Conservation (phyloP, 2,797 vertebrate species). For the Lutjanus campechanus region DNA sequence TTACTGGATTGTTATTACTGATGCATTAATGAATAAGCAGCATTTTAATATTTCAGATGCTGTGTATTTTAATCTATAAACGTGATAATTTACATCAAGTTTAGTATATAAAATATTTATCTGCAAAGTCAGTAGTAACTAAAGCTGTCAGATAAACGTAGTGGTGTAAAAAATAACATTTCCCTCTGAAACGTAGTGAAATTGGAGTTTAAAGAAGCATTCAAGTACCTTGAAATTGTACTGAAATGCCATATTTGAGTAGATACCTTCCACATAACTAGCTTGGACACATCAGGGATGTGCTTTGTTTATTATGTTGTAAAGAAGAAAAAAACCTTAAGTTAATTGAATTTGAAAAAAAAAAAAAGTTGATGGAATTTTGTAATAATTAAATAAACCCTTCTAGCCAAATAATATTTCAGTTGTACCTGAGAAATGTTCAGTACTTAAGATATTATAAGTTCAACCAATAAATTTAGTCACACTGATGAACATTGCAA, state of each 20-base stretch:
- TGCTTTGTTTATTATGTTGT: background rate
- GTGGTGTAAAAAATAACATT: background rate
- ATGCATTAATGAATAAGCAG: background rate
- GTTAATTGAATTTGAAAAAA: too few relatives aligned
- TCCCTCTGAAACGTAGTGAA: background rate
- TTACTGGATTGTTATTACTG: background rate
- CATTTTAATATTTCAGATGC: background rate
- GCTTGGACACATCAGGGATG: background rate
- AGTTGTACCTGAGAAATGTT: too few relatives aligned
- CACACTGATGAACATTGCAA: too few relatives aligned
- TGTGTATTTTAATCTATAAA: background rate
- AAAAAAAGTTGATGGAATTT: too few relatives aligned
- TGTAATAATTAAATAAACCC: too few relatives aligned
- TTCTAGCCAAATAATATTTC: too few relatives aligned
- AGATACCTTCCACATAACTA: background rate
- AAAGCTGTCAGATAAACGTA: background rate
- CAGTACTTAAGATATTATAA: too few relatives aligned
- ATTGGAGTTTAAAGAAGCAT: background rate
- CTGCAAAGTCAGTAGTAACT: background rate
- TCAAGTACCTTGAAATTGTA: background rate
- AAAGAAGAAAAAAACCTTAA: too few relatives aligned
- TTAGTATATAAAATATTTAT: background rate
- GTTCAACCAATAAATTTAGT: too few relatives aligned
- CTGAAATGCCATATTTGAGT: background rate
- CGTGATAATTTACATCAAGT: background rate